Conservation (phyloP, 2,113 vertebrate species). For the Pholis gunnellus region DNA sequence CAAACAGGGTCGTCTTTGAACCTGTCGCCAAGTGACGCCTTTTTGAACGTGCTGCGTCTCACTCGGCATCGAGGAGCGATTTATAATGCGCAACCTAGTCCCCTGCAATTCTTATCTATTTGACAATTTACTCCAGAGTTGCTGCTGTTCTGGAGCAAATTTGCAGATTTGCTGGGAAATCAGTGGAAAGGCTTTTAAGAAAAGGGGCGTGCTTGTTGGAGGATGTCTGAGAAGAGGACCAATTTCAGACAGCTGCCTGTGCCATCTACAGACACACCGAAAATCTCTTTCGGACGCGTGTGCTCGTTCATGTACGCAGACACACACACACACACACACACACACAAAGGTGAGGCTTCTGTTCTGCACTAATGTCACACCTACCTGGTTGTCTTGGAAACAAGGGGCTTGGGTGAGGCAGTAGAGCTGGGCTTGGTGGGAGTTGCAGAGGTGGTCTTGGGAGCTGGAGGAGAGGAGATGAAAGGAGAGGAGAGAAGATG, state of each 20-base stretch:
- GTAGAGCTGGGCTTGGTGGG: slow-evolving; percentile 72
- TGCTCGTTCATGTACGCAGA: not conserved
- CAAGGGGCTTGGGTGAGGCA: slow-evolving; percentile 68
- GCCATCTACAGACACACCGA: slow-evolving; percentile 30
- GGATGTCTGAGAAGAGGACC: slow-evolving; percentile 16
- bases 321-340: not conserved
- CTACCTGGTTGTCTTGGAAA: slow-evolving; percentile 85
- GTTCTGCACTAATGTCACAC: slow-evolving; percentile 48
- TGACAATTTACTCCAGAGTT: not conserved
- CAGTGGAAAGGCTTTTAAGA: slow-evolving; percentile 1
- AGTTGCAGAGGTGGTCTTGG: slow-evolving; percentile 59
- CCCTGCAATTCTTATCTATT: not conserved
- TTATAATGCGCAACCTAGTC: slow-evolving; percentile 14
- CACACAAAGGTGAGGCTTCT: slow-evolving; percentile 1
- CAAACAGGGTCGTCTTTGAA: slow-evolving; percentile 64
- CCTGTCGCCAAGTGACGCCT: slow-evolving; percentile 41
- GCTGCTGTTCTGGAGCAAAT: slow-evolving; percentile 6
- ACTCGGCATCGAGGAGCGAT: slow-evolving; percentile 7
- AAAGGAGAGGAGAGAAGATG: not conserved
- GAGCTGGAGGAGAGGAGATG: slow-evolving; percentile 28
- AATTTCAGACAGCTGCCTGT: slow-evolving; percentile 19
- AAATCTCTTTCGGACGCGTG: not conserved
- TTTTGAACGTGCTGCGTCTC: slow-evolving; percentile 41
- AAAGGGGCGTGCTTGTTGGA: slow-evolving; percentile 6
- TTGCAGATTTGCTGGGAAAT: slow-evolving; percentile 20